These are phyloP conservation scores for Idaea straminata DNA, from an alignment of 2,888 invertebrate species.

Conservation along the genomic window DNA sequence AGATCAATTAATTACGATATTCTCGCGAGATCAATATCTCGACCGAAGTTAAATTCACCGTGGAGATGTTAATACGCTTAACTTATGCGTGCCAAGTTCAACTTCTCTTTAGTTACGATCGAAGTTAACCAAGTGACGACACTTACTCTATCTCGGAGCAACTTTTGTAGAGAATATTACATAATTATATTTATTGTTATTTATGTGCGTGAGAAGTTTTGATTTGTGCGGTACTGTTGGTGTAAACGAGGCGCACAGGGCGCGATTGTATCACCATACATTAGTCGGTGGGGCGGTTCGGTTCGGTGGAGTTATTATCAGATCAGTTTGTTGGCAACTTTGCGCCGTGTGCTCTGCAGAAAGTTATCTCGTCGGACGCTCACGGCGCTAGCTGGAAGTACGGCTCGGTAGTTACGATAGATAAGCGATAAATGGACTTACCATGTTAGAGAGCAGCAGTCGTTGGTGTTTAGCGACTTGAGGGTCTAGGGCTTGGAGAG, in stretches of 20 bases:
- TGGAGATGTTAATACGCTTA: constrained; percentile 65
- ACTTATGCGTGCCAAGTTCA: constrained; percentile 64
- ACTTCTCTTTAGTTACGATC: constrained; percentile 57
- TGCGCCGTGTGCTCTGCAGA: constrained; percentile 45
- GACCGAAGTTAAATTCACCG: constrained; percentile 52
- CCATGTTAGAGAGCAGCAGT: constrained; percentile 80
- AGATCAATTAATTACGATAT: constrained; percentile 57
- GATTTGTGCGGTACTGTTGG: constrained; percentile 36
- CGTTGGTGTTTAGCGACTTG: constrained; percentile 77
- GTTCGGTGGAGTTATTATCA: constrained; percentile 62
- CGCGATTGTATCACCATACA: constrained; percentile 53
- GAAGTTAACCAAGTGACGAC: constrained; percentile 56
- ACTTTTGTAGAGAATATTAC: constrained; percentile 47
- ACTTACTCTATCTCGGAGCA: constrained; percentile 47
- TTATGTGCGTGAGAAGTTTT: constrained; percentile 48
- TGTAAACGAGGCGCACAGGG: constrained; percentile 38
- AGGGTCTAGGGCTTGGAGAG: constrained; percentile 73
- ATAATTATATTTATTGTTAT: constrained; percentile 60
- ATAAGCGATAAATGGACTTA: constrained; percentile 60
- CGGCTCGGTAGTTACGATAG: constrained; percentile 24
- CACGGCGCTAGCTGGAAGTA: constrained; percentile 24
- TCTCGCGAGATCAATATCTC: constrained; percentile 54
- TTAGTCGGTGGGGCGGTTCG: constrained; percentile 36
- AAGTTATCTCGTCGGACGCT: constrained; percentile 48
- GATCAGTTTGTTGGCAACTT: constrained; percentile 59